A percentile compares a stretch with the other conserved stretches of the same genome.
phyloP scores from a whole-genome alignment of 1,140 invertebrate genomes.

The Hyles euphorbiae region DNA sequence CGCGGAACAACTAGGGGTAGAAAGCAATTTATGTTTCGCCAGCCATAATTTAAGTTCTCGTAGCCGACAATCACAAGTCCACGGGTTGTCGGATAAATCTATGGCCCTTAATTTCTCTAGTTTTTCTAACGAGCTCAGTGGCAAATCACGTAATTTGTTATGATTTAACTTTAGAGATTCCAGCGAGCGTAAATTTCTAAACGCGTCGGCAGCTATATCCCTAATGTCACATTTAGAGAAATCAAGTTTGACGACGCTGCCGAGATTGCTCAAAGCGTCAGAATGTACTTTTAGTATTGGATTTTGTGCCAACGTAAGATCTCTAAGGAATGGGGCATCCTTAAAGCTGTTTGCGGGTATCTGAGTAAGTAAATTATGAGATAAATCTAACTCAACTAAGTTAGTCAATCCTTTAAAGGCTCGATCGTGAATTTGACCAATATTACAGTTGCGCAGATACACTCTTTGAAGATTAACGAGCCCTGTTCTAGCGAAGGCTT shows the following conservation, averaged over 20 bases:
- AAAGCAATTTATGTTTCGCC: constrained; percentile 87
- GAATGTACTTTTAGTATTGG: constrained; percentile 86
- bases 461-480: constrained; percentile 91
- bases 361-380: constrained; percentile 85
- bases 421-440: constrained; percentile 88
- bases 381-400: constrained; percentile 91
- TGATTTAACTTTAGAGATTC: constrained; percentile 88
- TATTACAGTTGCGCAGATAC: constrained; percentile 86
- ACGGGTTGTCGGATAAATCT: constrained; percentile 93
- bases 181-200: constrained; percentile 85
- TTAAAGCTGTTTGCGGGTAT: constrained; percentile 87
- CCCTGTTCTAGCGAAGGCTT: constrained; percentile 86
- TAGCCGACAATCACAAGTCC: constrained; percentile 92
- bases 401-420: constrained; percentile 91
- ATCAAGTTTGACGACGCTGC: constrained; percentile 88
- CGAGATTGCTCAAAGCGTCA: constrained; percentile 84
- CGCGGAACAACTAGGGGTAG: constrained; percentile 84
- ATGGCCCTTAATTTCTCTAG: constrained; percentile 86
- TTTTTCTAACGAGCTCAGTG: constrained; percentile 83
- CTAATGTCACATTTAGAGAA: constrained; percentile 88
- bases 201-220: constrained; percentile 85
- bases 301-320: constrained; percentile 87
- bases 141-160: constrained; percentile 85
- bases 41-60: constrained; percentile 90
- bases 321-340: constrained; percentile 86